These are phyloP conservation scores for Ephestia elutella DNA, from an alignment of 1,140 invertebrate genomes.

Conservation along the genomic window DNA sequence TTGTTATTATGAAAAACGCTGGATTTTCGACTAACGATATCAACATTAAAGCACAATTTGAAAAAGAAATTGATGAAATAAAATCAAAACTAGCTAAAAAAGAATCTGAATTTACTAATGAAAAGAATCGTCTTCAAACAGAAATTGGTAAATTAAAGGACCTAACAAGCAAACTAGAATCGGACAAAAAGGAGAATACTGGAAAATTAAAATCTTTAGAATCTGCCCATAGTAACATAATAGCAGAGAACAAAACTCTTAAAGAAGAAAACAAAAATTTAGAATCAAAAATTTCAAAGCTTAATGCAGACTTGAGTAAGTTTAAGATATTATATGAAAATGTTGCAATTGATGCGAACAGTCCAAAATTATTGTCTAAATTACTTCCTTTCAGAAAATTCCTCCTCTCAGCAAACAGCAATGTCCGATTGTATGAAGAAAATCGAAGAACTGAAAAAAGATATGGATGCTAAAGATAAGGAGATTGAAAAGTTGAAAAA, in stretches of 20 bases:
- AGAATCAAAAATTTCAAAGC: slow-evolving; percentile 74
- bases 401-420: slow-evolving; percentile 68
- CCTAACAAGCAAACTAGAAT: slow-evolving; percentile 63
- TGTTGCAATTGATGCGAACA: too few species aligned
- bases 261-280: slow-evolving; percentile 75
- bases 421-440: slow-evolving; percentile 73
- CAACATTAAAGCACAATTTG: slow-evolving; percentile 56
- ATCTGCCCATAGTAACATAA: slow-evolving; percentile 46
- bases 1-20: slow-evolving; percentile 76
- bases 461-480: slow-evolving; percentile 75
- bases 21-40: slow-evolving; percentile 73
- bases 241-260: slow-evolving; percentile 56
- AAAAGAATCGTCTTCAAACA: slow-evolving; percentile 71
- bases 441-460: slow-evolving; percentile 73
- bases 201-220: slow-evolving; percentile 72
- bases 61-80: slow-evolving; percentile 70
- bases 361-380: too few species aligned
- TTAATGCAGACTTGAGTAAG: slow-evolving; percentile 75
- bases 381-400: slow-evolving; percentile 67
- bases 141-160: slow-evolving; percentile 72
- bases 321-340: slow-evolving; percentile 15
- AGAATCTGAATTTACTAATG: slow-evolving; percentile 71
- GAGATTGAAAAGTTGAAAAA: slow-evolving; percentile 76
- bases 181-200: slow-evolving; percentile 61
- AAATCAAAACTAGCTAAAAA: slow-evolving; percentile 67